Percentiles rank a stretch among this genome's conserved stretches.
These are phyloP conservation scores for Drosophila mulleri DNA, from an alignment of 2,888 invertebrate genomes.

Conservation along the genomic window DNA sequence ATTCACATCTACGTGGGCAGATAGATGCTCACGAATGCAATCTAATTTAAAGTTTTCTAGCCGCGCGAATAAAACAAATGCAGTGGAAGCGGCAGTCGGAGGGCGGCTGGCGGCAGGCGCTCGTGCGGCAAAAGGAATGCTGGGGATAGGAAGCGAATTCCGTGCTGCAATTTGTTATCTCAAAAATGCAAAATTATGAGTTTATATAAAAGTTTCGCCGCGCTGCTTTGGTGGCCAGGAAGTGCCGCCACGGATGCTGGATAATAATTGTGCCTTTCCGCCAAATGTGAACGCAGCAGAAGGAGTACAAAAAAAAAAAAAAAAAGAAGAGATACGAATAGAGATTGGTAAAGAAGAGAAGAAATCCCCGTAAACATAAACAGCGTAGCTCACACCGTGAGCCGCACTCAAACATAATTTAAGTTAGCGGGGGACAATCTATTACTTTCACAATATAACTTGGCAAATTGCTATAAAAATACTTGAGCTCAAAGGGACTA, in stretches of 20 bases:
- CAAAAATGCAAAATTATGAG: conserved; percentile 79
- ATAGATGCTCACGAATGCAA: conserved; percentile 58
- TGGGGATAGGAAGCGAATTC: conserved; percentile 57
- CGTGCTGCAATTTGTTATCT: conserved; percentile 79
- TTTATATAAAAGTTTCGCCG: conserved; percentile 76
- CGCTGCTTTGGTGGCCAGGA: conserved; percentile 66
- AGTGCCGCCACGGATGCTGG: conserved; percentile 59
- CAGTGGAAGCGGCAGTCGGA: conserved; percentile 13
- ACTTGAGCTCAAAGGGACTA: conserved; percentile 35
- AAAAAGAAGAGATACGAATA: background rate
- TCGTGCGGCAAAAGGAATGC: conserved; percentile 5
- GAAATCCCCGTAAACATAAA: conserved; percentile 18
- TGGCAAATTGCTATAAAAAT: conserved; percentile 80
- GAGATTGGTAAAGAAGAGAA: background rate
- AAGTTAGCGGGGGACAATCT: conserved; percentile 74
- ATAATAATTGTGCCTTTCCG: conserved; percentile 72
- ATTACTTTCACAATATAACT: conserved; percentile 81
- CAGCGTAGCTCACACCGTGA: conserved; percentile 24
- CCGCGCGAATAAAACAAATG: conserved; percentile 53
- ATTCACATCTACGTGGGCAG: background rate
- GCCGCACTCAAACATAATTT: conserved; percentile 55
- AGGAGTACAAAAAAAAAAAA: conserved; percentile 11
- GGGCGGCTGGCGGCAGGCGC: background rate
- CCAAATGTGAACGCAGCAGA: conserved; percentile 43
- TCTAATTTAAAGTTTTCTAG: conserved; percentile 75